Evolutionary conservation across 2,113 vertebrate species (phyloP).

Genomic region (Phocoena sinus): DNA sequence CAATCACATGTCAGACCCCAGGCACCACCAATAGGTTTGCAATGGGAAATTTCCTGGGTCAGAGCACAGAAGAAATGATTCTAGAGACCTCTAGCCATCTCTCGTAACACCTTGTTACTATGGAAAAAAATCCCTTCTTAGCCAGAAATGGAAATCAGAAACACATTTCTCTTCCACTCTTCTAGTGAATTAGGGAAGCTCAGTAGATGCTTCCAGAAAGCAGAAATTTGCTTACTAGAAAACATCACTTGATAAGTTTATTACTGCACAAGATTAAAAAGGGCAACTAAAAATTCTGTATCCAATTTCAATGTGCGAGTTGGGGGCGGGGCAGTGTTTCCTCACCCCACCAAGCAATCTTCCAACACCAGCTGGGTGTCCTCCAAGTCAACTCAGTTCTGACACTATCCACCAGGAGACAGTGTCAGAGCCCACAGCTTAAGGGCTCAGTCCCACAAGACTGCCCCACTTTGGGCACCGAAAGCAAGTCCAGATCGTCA

Average conservation of each 20-base stretch:
- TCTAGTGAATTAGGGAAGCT: neutral
- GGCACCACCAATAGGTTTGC: accelerated
- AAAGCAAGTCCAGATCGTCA: neutral
- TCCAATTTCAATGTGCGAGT: neutral
- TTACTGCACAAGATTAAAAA: neutral
- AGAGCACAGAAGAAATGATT: neutral
- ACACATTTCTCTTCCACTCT: neutral
- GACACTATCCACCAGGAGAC: neutral
- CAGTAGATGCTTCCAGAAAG: neutral
- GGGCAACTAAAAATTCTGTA: neutral
- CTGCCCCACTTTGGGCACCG: accelerated
- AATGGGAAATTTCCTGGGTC: neutral
- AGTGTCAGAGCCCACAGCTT: neutral
- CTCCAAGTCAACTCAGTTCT: neutral
- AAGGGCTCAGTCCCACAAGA: neutral
- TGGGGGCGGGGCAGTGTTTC: neutral
- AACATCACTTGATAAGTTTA: neutral
- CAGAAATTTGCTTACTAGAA: neutral
- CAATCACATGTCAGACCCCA: neutral
- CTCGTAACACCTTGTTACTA: neutral
- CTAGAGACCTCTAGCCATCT: neutral
- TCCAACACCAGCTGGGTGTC: neutral
- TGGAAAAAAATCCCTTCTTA: neutral
- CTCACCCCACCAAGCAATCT: neutral
- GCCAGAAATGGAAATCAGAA: neutral